A percentile compares a stretch with the other conserved stretches of the same genome.
phyloP scores from a whole-genome alignment of 1,140 invertebrate genomes.

The Tetragnatha versicolor region DNA sequence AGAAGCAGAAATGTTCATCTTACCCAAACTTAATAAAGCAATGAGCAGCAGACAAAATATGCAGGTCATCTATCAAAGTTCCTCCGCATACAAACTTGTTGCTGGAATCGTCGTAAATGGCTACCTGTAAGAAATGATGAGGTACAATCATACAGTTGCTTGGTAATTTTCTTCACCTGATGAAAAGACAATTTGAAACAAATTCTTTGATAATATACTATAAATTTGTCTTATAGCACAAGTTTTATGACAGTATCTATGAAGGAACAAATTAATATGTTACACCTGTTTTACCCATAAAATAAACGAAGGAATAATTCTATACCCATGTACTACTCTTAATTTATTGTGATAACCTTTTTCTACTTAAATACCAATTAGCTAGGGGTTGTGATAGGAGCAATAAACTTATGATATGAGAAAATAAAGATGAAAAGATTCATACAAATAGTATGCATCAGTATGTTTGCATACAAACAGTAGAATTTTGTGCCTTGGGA shows the following conservation, averaged over 20 bases:
- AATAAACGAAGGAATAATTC: neutral
- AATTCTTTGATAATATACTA: neutral
- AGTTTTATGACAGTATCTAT: neutral
- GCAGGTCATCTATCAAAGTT: neutral
- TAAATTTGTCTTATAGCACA: neutral
- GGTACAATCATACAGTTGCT: neutral
- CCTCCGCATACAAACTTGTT: constrained; percentile 15
- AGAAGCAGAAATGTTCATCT: neutral
- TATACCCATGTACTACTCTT: too few relatives aligned
- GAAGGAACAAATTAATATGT: neutral
- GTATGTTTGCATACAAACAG: too few relatives aligned
- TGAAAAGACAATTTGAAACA: neutral
- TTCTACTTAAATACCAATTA: too few relatives aligned
- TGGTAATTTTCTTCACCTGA: neutral
- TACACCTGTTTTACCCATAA: neutral
- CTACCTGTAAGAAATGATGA: neutral
- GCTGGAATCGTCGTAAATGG: neutral
- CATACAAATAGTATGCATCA: too few relatives aligned
- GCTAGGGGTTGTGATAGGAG: too few relatives aligned
- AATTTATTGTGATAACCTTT: too few relatives aligned
- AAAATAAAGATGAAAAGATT: too few relatives aligned
- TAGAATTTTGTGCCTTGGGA: too few relatives aligned
- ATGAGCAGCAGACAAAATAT: constrained; percentile 21
- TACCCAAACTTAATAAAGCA: neutral
- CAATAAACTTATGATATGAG: too few relatives aligned